phyloP scores from a whole-genome alignment of 2,888 invertebrate genomes.

The Lochmaea crataegi region DNA sequence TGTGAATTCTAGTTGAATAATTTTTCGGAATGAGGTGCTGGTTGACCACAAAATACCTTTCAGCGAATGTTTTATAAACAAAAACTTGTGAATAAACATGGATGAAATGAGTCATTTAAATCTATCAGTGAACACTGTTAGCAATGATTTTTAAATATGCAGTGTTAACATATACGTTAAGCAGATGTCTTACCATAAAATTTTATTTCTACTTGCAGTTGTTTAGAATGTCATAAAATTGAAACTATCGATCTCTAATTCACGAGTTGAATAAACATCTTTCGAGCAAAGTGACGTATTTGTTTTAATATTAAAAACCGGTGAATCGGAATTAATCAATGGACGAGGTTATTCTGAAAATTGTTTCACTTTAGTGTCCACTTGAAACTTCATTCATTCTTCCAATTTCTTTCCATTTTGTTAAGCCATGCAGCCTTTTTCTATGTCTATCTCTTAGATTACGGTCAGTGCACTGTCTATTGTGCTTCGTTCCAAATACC shows the following conservation, averaged over 20 bases:
- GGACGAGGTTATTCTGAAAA: not conserved
- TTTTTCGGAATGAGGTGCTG: not conserved
- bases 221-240: constrained; percentile 43
- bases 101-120: constrained; percentile 2
- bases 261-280: constrained; percentile 10
- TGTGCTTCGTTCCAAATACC: no score
- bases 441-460: no score
- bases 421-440: no score
- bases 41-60: constrained; percentile 7
- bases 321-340: not conserved
- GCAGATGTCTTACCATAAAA: constrained; percentile 43
- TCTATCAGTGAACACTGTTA: not conserved
- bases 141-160: constrained; percentile 6
- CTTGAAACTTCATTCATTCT: not conserved
- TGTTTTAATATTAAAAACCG: not conserved
- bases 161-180: constrained; percentile 11
- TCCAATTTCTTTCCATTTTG: no score
- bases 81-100: not conserved
- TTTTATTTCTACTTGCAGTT: constrained; percentile 42
- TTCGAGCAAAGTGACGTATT: not conserved
- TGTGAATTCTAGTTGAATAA: not conserved
- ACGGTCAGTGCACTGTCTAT: no score
- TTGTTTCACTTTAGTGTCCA: not conserved
- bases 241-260: constrained; percentile 19
- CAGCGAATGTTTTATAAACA: not conserved